A percentile compares a stretch with the other conserved stretches of the same genome.
These are phyloP conservation scores for Hoplostethus mediterraneus DNA, from an alignment of 2,797 vertebrate genomes.

Conservation along the genomic window DNA sequence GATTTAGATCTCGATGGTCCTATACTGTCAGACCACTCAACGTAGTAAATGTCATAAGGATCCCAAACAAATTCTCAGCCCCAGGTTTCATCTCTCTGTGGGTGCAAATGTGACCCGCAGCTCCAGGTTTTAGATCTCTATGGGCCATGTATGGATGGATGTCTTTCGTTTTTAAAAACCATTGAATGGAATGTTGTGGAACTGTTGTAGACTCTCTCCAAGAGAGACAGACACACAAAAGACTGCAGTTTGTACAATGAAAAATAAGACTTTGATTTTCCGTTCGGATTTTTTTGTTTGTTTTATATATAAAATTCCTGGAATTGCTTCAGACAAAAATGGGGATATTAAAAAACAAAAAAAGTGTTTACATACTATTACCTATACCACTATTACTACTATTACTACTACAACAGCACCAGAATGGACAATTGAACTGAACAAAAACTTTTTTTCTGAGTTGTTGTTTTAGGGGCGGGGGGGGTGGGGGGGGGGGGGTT, in stretches of 20 bases:
- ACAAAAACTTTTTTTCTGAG: constrained; percentile 53
- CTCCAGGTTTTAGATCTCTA: constrained; percentile 20
- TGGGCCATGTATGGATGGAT: constrained; percentile 43
- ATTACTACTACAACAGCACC: constrained; percentile 67
- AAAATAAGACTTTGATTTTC: constrained; percentile 71
- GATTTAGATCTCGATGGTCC: constrained; percentile 52
- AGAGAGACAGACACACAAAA: constrained; percentile 85
- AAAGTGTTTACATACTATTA: constrained; percentile 95
- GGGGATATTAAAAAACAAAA: constrained; percentile 72
- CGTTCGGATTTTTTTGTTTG: constrained; percentile 65
- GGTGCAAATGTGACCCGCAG: constrained; percentile 33
- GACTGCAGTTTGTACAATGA: constrained; percentile 80
- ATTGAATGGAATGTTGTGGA: constrained; percentile 68
- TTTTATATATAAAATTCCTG: constrained; percentile 91
- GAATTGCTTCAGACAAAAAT: constrained; percentile 89
- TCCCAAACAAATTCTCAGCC: constrained; percentile 26
- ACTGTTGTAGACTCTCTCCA: constrained; percentile 82
- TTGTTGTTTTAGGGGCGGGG: constrained; percentile 47
- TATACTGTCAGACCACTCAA: constrained; percentile 45
- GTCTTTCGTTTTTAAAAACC: constrained; percentile 42
- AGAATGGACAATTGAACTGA: constrained; percentile 84
- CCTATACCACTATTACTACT: constrained; percentile 87
- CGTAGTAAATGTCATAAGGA: constrained; percentile 28
- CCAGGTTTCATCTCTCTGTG: constrained; percentile 39
- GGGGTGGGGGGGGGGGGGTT: constrained; percentile 20